A percentile compares a stretch with the other conserved stretches of the same genome.
phyloP scores from a whole-genome alignment of 2,888 invertebrate genomes.

The Dynastes grantii region DNA sequence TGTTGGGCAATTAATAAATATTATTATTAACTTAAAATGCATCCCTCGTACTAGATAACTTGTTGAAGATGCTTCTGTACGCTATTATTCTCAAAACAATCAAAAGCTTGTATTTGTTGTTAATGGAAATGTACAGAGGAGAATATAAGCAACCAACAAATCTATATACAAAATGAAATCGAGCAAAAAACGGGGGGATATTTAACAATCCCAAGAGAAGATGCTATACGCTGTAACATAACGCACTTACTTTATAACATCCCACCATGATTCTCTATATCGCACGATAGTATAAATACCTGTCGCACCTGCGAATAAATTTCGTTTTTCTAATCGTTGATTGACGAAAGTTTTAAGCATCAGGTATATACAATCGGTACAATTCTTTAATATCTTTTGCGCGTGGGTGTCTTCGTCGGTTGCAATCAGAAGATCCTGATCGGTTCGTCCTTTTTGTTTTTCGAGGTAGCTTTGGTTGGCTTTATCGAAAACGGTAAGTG shows the following conservation, averaged over 20 bases:
- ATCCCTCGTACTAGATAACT: too few species aligned
- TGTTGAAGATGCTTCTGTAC: too few species aligned
- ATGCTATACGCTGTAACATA: too few species aligned
- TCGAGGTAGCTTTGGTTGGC: neutral
- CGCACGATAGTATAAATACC: slow-evolving; percentile 37
- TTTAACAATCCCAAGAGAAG: neutral
- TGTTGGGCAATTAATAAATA: too few species aligned
- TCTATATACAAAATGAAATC: neutral
- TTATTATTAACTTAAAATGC: too few species aligned
- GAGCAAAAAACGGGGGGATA: slow-evolving; percentile 5
- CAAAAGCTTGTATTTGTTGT: too few species aligned
- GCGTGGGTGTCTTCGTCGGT: neutral
- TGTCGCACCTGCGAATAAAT: slow-evolving; percentile 42
- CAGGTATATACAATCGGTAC: neutral
- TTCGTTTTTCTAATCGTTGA: slow-evolving; percentile 33
- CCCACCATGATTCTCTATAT: slow-evolving; percentile 23
- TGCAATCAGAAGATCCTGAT: too few species aligned
- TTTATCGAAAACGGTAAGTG: slow-evolving; percentile 13
- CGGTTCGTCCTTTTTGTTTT: neutral
- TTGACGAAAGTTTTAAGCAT: neutral
- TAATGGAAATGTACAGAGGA: too few species aligned
- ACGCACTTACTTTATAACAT: neutral
- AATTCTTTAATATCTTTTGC: neutral
- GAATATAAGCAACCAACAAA: too few species aligned
- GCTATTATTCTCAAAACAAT: too few species aligned